These are phyloP conservation scores for Vulpes lagopus DNA, from an alignment of 2,113 vertebrate species.

Conservation along the genomic window DNA sequence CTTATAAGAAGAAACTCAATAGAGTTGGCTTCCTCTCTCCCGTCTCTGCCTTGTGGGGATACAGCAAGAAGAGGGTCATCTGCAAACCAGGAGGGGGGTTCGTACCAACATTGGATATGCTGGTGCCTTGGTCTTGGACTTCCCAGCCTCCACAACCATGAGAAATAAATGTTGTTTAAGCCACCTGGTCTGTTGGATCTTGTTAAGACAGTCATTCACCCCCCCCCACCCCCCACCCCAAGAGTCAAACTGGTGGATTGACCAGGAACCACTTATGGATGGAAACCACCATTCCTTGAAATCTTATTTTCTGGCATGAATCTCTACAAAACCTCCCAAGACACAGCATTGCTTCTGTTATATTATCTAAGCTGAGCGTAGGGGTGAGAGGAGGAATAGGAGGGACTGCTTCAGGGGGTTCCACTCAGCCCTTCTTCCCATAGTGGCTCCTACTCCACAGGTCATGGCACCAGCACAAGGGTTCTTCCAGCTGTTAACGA, in stretches of 20 bases:
- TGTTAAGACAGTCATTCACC: not conserved
- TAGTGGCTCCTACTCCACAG: not conserved
- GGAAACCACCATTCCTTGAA: not conserved
- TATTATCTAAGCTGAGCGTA: too few species aligned
- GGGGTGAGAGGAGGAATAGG: not conserved
- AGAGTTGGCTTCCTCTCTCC: not conserved
- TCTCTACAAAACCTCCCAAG: not conserved
- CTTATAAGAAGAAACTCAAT: not conserved
- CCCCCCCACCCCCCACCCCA: not conserved
- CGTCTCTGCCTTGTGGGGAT: not conserved
- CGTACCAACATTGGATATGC: not conserved
- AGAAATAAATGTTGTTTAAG: not conserved
- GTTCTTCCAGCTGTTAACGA: too few species aligned
- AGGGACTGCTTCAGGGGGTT: not conserved
- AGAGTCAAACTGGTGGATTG: not conserved
- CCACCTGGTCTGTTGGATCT: not conserved
- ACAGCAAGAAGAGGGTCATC: too few species aligned
- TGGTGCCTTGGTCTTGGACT: not conserved
- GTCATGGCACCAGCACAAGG: not conserved
- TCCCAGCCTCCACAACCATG: not conserved
- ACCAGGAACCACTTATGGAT: not conserved
- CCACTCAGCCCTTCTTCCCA: not conserved
- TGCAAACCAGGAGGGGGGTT: not conserved
- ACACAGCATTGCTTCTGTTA: not conserved
- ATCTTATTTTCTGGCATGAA: not conserved